Evolutionary conservation across 2,797 vertebrate genomes (phyloP).

Genomic region (Neosilurus mollespiculum): DNA sequence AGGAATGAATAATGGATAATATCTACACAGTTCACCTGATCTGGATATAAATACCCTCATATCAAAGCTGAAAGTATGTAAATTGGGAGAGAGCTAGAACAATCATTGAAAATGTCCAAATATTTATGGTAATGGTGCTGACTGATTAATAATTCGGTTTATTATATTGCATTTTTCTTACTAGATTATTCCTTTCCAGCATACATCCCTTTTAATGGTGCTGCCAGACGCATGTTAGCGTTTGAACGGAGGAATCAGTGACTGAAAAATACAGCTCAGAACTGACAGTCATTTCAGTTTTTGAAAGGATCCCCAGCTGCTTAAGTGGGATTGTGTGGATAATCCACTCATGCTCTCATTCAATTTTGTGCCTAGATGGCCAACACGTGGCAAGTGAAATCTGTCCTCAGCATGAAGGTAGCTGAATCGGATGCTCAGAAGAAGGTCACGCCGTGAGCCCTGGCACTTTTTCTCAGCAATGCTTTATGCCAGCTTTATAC

Average conservation of each 20-base stretch:
- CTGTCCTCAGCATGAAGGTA: slow-evolving; percentile 36
- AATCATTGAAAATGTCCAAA: neutral
- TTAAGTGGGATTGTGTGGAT: slow-evolving; percentile 54
- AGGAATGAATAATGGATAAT: too few species aligned
- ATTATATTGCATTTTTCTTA: neutral
- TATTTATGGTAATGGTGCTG: neutral
- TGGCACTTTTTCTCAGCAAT: slow-evolving; percentile 22
- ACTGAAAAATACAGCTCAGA: slow-evolving; percentile 42
- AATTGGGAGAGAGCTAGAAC: too few species aligned
- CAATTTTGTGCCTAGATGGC: slow-evolving; percentile 51
- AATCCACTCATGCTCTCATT: slow-evolving; percentile 51
- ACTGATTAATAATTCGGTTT: neutral
- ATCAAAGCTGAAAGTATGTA: too few species aligned
- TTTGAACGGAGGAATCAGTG: slow-evolving; percentile 33
- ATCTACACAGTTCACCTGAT: neutral
- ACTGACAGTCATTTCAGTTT: slow-evolving; percentile 49
- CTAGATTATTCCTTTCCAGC: slow-evolving; percentile 8
- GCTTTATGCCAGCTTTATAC: slow-evolving; percentile 34
- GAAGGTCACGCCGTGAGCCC: slow-evolving; percentile 41
- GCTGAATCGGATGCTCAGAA: slow-evolving; percentile 27
- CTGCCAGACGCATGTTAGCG: neutral
- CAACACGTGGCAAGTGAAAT: slow-evolving; percentile 48
- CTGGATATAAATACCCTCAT: neutral
- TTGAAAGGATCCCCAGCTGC: slow-evolving; percentile 49
- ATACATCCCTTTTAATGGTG: neutral